Evolutionary conservation across 2,113 vertebrate genomes (phyloP), one percentile per base, ranked within the genome.

Genomic region (Stegostoma tigrinum): DNA sequence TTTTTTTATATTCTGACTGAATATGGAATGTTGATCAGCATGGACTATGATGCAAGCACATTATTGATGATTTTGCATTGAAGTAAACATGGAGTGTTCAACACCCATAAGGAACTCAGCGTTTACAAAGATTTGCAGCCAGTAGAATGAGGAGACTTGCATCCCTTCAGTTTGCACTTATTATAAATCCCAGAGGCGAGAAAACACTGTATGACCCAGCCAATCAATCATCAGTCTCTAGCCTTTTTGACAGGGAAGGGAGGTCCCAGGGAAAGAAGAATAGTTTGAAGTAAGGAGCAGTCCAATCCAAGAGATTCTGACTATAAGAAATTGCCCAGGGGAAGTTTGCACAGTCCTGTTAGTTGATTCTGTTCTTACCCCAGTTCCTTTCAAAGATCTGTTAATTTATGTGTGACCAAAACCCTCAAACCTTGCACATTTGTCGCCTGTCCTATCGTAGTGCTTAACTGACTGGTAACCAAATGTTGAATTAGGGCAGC

Each of bases 221-320:
- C 10, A 67, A 66, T 95, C 68, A 95, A 70, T 72, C 30, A 48
- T 3, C 42, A 48, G 14, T 66, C 17, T 34, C 55, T 61, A n/a
- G 5, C 64, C 15, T 19, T 93, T 93, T 66, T n/a, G 38, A 8
- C 23, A 23, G 89, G n/a, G 61, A 67, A 93, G 89, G 5, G 66
- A 19, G 66, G 89, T 34, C 38, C 5, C 89, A 93, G 89, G 10
- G 61, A 93, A 38, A 19, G 34, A 19, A 10, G 61, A 66, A 19
- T n/a, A n/a, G 19, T 23, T 67, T 93, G 55, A 93, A 91, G 19
- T 64, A 91, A 93, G 8, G 34, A 38, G 34, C 30, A 38, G 89
- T 66, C 61, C 61, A 93, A 66, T 66, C 89, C 34, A 93, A 61
- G n/a, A 64, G 89, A 93, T 93, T 93, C 61, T n/a, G 34, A n/a